Evolutionary conservation across 1,140 invertebrate species (phyloP).

Genomic region (Agraylea sexmaculata): DNA sequence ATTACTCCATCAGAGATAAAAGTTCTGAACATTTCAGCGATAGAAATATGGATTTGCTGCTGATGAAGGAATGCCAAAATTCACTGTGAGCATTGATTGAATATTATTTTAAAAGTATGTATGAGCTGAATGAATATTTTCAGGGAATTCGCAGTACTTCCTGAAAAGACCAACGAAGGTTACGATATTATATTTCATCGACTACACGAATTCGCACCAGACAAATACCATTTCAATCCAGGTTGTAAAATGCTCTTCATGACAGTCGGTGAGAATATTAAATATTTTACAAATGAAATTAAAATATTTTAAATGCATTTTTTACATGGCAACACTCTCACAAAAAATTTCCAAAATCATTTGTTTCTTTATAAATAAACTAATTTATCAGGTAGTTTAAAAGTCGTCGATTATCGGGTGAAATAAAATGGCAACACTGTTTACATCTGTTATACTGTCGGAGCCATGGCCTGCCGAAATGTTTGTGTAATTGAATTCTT

Average conservation of each 20-base stretch:
- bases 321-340: background rate
- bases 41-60: constrained; percentile 29
- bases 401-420: no score
- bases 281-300: background rate
- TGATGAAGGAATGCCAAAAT: constrained; percentile 29
- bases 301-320: no score
- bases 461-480: no score
- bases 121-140: no score
- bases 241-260: constrained; percentile 49
- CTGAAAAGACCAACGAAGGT: constrained; percentile 44
- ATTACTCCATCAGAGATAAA: constrained; percentile 42
- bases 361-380: background rate
- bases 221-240: constrained; percentile 46
- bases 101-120: no score
- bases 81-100: constrained; percentile 27
- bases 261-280: constrained; percentile 40
- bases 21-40: constrained; percentile 47
- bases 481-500: no score
- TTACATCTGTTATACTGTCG: no score
- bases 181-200: constrained; percentile 50
- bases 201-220: constrained; percentile 41
- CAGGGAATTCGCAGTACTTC: constrained; percentile 42
- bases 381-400: no score
- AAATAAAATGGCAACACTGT: no score
- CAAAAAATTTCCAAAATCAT: background rate